Conservation (phyloP, 2,113 vertebrate genomes). For the Leucopsar rothschildi region DNA sequence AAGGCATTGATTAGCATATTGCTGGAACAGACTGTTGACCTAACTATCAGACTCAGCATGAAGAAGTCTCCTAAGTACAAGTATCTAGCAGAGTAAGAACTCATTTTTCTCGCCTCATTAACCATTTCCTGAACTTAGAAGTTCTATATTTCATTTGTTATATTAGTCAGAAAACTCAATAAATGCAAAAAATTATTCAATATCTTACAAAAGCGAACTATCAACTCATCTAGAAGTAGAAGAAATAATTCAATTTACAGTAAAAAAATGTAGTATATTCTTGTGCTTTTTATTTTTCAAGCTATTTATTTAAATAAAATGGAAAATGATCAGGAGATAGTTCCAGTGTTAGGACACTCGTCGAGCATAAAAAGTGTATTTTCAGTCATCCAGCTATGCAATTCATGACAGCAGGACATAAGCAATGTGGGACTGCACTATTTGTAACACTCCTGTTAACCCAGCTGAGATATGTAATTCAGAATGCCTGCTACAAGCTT, state of each 20-base stretch:
- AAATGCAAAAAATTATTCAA: neutral
- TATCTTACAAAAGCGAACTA: neutral
- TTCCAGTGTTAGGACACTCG: neutral
- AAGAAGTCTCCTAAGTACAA: neutral
- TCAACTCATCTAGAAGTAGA: neutral
- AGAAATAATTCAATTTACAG: neutral
- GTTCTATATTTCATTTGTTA: neutral
- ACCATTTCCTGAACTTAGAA: neutral
- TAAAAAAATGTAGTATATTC: neutral
- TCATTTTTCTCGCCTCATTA: neutral
- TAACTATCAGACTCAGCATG: neutral
- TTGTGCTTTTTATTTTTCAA: neutral
- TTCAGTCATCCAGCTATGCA: neutral
- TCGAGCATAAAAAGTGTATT: neutral
- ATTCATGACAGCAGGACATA: neutral
- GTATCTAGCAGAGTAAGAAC: neutral
- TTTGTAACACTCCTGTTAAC: neutral
- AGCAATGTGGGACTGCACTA: neutral
- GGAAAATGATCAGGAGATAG: neutral
- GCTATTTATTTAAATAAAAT: neutral
- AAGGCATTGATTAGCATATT: constrained; percentile 31
- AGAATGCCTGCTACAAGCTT: neutral
- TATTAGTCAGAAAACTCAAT: neutral
- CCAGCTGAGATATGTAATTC: neutral
- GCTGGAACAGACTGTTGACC: constrained; percentile 26